Conservation (phyloP, 2,113 vertebrate species). For the Cyanistes caeruleus region DNA sequence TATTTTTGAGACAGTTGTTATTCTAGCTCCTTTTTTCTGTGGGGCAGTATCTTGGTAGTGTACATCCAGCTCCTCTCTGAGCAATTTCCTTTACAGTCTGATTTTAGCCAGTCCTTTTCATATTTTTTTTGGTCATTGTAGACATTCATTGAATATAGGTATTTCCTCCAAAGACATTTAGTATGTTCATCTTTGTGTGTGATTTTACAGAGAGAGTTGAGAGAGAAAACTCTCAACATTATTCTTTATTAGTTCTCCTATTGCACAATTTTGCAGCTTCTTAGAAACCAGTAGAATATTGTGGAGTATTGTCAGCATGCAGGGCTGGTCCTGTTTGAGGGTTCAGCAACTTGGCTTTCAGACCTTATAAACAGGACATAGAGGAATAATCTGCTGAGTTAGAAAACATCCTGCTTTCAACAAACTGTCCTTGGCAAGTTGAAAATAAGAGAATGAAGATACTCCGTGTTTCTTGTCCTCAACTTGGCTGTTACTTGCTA, state of each 20-base stretch:
- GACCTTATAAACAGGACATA: neutral
- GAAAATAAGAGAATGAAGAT: neutral
- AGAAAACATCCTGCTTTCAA: neutral
- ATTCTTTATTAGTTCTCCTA: neutral
- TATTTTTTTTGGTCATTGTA: neutral
- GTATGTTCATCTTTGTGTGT: neutral
- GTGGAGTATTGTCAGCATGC: neutral
- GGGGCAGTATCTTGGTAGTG: neutral
- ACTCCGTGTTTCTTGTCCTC: neutral
- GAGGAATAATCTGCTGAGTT: neutral
- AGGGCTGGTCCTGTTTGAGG: neutral
- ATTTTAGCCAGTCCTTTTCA: neutral
- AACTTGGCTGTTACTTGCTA: neutral
- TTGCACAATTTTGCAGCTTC: neutral
- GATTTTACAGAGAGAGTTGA: neutral
- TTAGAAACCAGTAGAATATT: neutral
- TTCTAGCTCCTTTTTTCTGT: neutral
- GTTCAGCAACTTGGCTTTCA: neutral
- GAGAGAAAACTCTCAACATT: neutral
- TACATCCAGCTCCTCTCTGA: neutral
- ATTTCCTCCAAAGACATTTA: neutral
- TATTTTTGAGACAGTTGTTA: neutral
- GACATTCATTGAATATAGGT: neutral
- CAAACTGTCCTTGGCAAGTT: neutral
- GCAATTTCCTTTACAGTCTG: neutral